Evolutionary conservation across 2,888 invertebrate species (phyloP), one percentile per base, ranked within the genome.

Genomic region (Trisateles emortualis): DNA sequence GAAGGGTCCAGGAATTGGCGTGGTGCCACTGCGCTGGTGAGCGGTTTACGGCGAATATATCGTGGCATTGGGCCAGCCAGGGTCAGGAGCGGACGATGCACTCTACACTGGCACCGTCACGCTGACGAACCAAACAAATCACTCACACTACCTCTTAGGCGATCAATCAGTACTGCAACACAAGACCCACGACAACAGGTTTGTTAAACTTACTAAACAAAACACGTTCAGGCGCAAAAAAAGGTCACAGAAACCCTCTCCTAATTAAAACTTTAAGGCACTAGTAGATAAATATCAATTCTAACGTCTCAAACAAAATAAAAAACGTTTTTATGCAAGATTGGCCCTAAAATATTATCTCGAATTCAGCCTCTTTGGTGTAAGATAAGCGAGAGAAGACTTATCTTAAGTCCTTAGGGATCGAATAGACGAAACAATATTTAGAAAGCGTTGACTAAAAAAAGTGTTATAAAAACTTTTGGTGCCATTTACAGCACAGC

Each of bases 1-100:
- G 91, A 90, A 92, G 90, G 86, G 84, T 83, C 78, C 55, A 72
- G 67, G 66, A 62, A 74, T 84, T 90, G 91, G 91, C 90, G 65
- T 62, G 36, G 43, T 89, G 91, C 90, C 72, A 72, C 72, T 59
- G 52, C 86, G 57, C 89, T 81, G 75, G 67, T 74, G 77, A 63
- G 59, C 35, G 60, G 57, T 65, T 74, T 66, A 73, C 69, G 68
- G 76, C 77, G 74, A 79, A 84, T 83, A 79, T 77, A 84, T 78
- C 79, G 88, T 91, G 92, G 91, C 91, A 92, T 90, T 90, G 91
- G 87, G 88, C 91, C 90, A 90, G 90, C 87, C 91, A 92, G 87
- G 92, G 92, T 92, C 92, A 91, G 86, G 91, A 90, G 90, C 92
- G 92, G 87, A 52, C 92, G 85, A 88, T 90, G 91, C 88, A 81